phyloP scores from a whole-genome alignment of 1,140 invertebrate species.

The Temnothorax longispinosus region DNA sequence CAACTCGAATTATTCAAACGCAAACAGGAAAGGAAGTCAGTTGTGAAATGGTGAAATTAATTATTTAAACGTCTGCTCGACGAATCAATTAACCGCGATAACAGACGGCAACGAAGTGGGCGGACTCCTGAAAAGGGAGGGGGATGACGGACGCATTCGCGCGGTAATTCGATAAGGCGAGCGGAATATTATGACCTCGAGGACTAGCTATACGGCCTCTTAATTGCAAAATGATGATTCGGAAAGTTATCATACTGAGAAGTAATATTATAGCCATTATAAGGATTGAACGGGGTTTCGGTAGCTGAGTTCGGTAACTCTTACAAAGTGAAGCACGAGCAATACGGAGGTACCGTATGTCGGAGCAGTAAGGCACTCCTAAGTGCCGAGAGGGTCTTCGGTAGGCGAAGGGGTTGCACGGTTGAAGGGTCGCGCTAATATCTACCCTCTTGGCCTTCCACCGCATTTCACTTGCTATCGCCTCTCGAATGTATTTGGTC shows the following conservation, averaged over 20 bases:
- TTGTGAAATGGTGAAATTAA: constrained; percentile 38
- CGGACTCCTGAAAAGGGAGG: background rate
- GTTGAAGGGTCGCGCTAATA: constrained; percentile 43
- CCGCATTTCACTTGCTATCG: constrained; percentile 46
- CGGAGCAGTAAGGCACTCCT: constrained; percentile 1
- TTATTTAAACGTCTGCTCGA: constrained; percentile 48
- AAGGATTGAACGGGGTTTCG: background rate
- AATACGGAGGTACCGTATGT: constrained; percentile 32
- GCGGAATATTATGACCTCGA: background rate
- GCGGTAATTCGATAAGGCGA: constrained; percentile 20
- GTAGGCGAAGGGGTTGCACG: constrained; percentile 2
- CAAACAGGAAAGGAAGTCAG: constrained; percentile 9
- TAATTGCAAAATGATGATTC: constrained; percentile 36
- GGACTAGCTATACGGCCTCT: background rate
- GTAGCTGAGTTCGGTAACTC: background rate
- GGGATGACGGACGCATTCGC: constrained; percentile 3
- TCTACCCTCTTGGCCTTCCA: constrained; percentile 42
- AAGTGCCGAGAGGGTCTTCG: constrained; percentile 44
- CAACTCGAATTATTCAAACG: constrained; percentile 22
- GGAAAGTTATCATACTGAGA: constrained; percentile 1
- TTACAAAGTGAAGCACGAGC: constrained; percentile 40
- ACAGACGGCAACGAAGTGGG: background rate
- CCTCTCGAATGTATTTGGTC: constrained; percentile 37
- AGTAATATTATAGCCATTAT: constrained; percentile 30
- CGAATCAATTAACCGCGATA: constrained; percentile 45